Percentiles rank a stretch among this genome's conserved stretches.
Conservation (phyloP, 2,113 vertebrate genomes). For the Haliaeetus leucogaster region DNA sequence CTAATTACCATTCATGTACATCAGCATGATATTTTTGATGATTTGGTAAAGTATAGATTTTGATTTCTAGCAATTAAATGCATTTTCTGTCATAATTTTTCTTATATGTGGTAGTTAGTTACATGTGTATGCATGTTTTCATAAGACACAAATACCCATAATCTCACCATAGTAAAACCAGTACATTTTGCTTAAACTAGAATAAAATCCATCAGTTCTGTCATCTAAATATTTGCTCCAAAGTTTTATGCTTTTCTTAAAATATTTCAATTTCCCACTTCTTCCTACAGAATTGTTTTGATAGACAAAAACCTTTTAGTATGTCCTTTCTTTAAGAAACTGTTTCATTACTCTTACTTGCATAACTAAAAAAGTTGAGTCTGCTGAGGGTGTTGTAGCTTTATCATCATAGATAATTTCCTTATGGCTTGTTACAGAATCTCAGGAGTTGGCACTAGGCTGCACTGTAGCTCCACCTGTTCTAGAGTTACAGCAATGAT, state of each 20-base stretch:
- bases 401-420: not conserved
- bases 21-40: conserved; percentile 91
- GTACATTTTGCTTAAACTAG: not conserved
- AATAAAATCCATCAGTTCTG: not conserved
- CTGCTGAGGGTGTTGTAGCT: not conserved
- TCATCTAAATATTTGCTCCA: not conserved
- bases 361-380: not conserved
- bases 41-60: conserved; percentile 78
- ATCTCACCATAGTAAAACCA: not conserved
- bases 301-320: not conserved
- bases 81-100: not conserved
- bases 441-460: not conserved
- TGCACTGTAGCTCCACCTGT: not conserved
- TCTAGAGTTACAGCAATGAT: not conserved
- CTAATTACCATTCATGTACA: conserved; percentile 93
- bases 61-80: not conserved
- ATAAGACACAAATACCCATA: not conserved
- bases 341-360: not conserved
- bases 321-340: not conserved
- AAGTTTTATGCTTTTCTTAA: not conserved
- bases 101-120: not conserved
- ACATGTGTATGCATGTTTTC: not conserved
- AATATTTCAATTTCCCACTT: not conserved
- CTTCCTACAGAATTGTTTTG: not conserved
- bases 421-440: not conserved